A percentile compares a stretch with the other conserved stretches of the same genome.
phyloP scores from a whole-genome alignment of 2,888 invertebrate genomes.

The Spodoptera picta region DNA sequence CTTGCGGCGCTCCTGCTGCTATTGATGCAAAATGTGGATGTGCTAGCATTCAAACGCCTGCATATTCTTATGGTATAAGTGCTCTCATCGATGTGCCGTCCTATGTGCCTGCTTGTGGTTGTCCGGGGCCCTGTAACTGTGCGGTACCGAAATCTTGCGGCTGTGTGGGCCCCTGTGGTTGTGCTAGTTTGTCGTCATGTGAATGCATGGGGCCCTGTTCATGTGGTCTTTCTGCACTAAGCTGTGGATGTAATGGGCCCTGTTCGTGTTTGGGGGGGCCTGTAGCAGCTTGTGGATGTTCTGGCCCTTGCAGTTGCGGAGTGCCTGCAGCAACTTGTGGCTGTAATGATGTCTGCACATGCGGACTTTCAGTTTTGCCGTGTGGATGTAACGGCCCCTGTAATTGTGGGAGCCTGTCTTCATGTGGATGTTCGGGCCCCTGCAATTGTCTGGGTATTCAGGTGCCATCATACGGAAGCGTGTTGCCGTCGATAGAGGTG shows the following conservation, averaged over 20 bases:
- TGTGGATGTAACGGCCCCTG: slow-evolving; percentile 10
- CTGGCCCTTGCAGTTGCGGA: slow-evolving; percentile 30
- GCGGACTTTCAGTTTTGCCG: not conserved
- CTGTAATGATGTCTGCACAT: slow-evolving; percentile 4
- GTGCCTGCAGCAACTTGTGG: slow-evolving; percentile 3
- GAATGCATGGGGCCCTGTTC: slow-evolving; percentile 36
- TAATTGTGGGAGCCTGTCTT: not conserved
- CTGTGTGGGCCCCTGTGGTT: slow-evolving; percentile 23
- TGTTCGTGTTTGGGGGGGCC: slow-evolving; percentile 16
- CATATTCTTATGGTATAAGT: slow-evolving; percentile 28
- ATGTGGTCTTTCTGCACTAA: slow-evolving; percentile 25
- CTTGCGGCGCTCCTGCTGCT: slow-evolving; percentile 15
- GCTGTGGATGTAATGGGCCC: slow-evolving; percentile 34
- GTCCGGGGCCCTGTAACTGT: slow-evolving; percentile 23
- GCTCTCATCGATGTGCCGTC: slow-evolving; percentile 48
- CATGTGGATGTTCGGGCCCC: slow-evolving; percentile 26
- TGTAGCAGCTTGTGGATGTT: slow-evolving; percentile 32
- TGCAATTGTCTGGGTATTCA: slow-evolving; percentile 38
- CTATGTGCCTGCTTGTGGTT: slow-evolving; percentile 46
- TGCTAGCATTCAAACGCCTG: slow-evolving; percentile 17
- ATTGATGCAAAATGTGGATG: slow-evolving; percentile 53
- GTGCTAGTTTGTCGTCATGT: slow-evolving; percentile 11
- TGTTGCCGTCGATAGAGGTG: slow-evolving; percentile 35
- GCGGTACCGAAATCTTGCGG: slow-evolving; percentile 14
- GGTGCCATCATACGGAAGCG: slow-evolving; percentile 40